Conservation (phyloP, 2,113 vertebrate species). For the Melierax canorus region DNA sequence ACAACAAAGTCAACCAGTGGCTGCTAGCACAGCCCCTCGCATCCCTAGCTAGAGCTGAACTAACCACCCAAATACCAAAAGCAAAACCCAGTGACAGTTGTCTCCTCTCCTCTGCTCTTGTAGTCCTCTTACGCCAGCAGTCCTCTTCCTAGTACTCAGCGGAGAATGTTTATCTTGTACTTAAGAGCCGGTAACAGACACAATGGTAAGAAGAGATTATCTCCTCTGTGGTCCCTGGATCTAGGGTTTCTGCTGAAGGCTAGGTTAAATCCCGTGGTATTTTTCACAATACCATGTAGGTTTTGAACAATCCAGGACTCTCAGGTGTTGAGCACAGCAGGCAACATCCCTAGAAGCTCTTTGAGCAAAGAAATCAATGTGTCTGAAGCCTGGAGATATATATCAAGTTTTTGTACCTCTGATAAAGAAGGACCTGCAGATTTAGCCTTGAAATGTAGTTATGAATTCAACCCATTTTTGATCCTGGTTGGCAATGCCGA, state of each 20-base stretch:
- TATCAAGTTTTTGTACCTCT: not conserved
- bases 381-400: not conserved
- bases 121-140: not conserved
- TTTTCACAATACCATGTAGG: not conserved
- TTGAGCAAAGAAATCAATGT: not conserved
- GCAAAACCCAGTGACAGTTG: not conserved
- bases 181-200: not conserved
- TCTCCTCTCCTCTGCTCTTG: not conserved
- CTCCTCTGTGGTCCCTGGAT: not conserved
- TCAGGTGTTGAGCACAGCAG: not conserved
- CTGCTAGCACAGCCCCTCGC: not conserved
- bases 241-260: not conserved
- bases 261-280: not conserved
- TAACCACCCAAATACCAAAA: not conserved
- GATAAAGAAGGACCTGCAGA: not conserved
- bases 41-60: not conserved
- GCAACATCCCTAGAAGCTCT: not conserved
- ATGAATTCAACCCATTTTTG: not conserved
- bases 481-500: not conserved
- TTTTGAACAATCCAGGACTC: not conserved
- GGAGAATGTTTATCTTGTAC: not conserved
- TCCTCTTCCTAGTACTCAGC: not conserved
- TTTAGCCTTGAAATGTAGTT: not conserved
- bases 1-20: not conserved
- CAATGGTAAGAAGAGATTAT: not conserved